Evolutionary conservation across 1,140 invertebrate genomes (phyloP), one percentile per base, ranked within the genome.

Genomic region (Musca vetustissima): DNA sequence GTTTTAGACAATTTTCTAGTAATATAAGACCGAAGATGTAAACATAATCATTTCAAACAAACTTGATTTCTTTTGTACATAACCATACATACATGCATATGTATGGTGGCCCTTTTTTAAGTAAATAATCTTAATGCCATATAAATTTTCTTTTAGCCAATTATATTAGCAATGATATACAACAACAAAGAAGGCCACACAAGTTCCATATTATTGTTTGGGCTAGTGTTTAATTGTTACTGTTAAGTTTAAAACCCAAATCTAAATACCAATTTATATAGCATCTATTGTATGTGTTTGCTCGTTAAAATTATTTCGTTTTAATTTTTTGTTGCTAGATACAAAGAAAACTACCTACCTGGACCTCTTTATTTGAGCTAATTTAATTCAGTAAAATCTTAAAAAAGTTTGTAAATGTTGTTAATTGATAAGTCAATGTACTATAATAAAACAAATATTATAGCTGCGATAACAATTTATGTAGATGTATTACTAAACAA

Each of bases 201-300:
- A 43, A 43, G 36, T 43, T 11, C 36, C 36, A 8, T 6, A 13
- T 2, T 43, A 7, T 43, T 43, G 8, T 32, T 9, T 17, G 19
- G 17, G 9, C n/a, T 21, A 43, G 57, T 61, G 28, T 61, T 19
- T 61, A 19, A 19, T 28, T 17, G 17, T 61, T 61, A 61, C 9
- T 61, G 19, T 36, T 61, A 61, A 61, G 57, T 61, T 61, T 61
- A 36, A 61, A 55, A 43, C 15, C 55, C n/a, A 59, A n/a, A n/a
- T 32, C 15, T 15, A 6, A n/a, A 15, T 55, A 55, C 53, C 22
- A 17, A 59, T 28, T n/a, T 4, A 8, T 28, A 59, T 15, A 28
- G 24, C n/a, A n/a, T 7, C n/a, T 32, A 25, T 59, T 25, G 22
- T 24, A 22, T 53, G 19, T 53, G 22, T 22, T 22, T 53, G 52